A percentile compares a stretch with the other conserved stretches of the same genome.
phyloP scores from a whole-genome alignment of 1,140 invertebrate species.

The Bombus superbus region DNA sequence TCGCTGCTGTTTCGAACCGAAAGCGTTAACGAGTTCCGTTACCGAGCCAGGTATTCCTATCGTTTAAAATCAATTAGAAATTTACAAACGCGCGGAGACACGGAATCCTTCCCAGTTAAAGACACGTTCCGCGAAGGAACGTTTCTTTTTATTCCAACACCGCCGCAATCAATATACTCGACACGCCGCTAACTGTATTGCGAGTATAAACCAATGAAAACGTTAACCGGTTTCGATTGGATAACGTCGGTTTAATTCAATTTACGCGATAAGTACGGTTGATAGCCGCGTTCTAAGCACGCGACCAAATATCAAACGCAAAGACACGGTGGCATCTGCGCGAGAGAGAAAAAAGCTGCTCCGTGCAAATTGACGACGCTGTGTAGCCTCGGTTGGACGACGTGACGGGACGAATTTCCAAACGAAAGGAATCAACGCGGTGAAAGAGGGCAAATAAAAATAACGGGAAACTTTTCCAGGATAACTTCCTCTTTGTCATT shows the following conservation, averaged over 20 bases:
- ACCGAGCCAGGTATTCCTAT: not conserved
- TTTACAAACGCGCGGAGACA: not conserved
- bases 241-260: constrained; percentile 28
- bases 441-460: not conserved
- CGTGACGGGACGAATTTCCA: constrained; percentile 45
- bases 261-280: constrained; percentile 37
- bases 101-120: not conserved
- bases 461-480: constrained; percentile 60
- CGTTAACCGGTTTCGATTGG: constrained; percentile 45
- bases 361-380: constrained; percentile 53
- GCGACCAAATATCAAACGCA: not conserved
- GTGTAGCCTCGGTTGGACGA: not conserved
- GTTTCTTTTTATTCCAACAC: constrained; percentile 21
- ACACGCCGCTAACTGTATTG: constrained; percentile 30
- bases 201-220: constrained; percentile 37
- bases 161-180: constrained; percentile 27
- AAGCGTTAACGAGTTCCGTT: not conserved
- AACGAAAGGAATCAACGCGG: constrained; percentile 1
- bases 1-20: not conserved
- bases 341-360: constrained; percentile 20
- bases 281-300: not conserved
- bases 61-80: not conserved
- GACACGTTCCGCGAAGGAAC: not conserved
- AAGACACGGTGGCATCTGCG: not conserved
- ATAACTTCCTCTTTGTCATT: constrained; percentile 65